phyloP scores from a whole-genome alignment of 2,888 invertebrate species.

The Scotopteryx bipunctaria region DNA sequence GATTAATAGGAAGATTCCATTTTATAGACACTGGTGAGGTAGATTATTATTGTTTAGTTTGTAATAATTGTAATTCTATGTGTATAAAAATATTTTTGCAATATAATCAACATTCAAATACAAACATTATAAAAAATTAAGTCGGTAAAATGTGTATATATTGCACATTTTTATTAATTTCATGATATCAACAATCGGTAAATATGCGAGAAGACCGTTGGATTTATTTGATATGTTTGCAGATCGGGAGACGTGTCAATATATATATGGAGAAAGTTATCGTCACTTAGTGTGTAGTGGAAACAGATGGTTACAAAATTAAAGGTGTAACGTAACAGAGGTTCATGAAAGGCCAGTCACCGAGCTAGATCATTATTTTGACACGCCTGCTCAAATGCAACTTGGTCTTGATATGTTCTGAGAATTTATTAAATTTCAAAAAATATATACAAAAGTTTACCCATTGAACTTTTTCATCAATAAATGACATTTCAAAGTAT shows the following conservation, averaged over 20 bases:
- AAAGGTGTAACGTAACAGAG: not conserved
- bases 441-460: constrained; percentile 65
- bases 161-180: constrained; percentile 61
- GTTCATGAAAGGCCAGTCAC: not conserved
- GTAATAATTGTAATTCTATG: constrained; percentile 64
- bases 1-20: constrained; percentile 10
- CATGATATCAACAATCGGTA: constrained; percentile 48
- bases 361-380: constrained; percentile 47
- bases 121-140: constrained; percentile 80
- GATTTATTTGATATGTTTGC: constrained; percentile 50
- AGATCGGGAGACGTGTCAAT: constrained; percentile 32
- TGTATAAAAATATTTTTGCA: constrained; percentile 83
- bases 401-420: constrained; percentile 62
- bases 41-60: constrained; percentile 66
- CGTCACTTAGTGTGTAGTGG: too few relatives aligned
- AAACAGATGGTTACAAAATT: constrained; percentile 5
- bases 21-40: constrained; percentile 71
- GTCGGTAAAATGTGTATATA: constrained; percentile 73
- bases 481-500: constrained; percentile 65
- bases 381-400: constrained; percentile 45
- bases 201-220: constrained; percentile 49
- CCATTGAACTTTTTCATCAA: constrained; percentile 50
- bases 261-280: constrained; percentile 8
- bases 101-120: constrained; percentile 82
- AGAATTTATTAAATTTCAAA: constrained; percentile 49